phyloP scores from a whole-genome alignment of 2,888 invertebrate genomes.

The Tholera decimalis region DNA sequence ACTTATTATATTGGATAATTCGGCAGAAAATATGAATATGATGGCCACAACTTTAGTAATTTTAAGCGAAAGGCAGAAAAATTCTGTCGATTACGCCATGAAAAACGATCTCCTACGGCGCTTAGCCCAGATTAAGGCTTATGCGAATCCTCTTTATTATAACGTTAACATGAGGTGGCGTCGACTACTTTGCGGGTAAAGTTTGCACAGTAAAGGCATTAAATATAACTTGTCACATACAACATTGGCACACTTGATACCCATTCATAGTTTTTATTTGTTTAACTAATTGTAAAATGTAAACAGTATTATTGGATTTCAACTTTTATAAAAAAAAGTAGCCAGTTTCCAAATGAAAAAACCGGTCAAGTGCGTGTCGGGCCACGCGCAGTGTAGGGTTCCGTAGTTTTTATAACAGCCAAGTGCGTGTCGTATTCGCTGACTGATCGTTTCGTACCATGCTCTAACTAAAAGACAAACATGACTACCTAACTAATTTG shows the following conservation, averaged over 20 bases:
- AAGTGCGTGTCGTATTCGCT: no score
- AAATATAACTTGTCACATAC: constrained; percentile 43
- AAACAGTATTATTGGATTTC: background rate
- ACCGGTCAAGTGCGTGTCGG: no score
- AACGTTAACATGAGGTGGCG: constrained; percentile 60
- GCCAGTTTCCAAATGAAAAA: no score
- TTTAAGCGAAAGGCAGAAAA: constrained; percentile 82
- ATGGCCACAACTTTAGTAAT: constrained; percentile 88
- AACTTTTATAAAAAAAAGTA: no score
- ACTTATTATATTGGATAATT: constrained; percentile 91
- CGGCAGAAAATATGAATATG: constrained; percentile 88
- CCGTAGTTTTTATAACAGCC: no score
- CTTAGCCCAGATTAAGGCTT: constrained; percentile 74
- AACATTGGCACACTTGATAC: constrained; percentile 31
- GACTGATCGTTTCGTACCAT: no score
- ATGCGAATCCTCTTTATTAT: constrained; percentile 69
- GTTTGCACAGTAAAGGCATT: constrained; percentile 46
- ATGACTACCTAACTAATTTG: no score
- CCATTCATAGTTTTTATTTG: constrained; percentile 13
- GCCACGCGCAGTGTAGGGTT: no score
- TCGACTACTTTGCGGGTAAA: constrained; percentile 55
- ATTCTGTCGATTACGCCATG: constrained; percentile 83
- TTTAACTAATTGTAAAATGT: constrained; percentile 15
- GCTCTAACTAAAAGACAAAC: no score
- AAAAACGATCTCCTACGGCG: constrained; percentile 82